phyloP scores from a whole-genome alignment of 1,140 invertebrate genomes.

The Drosophila murphyi region DNA sequence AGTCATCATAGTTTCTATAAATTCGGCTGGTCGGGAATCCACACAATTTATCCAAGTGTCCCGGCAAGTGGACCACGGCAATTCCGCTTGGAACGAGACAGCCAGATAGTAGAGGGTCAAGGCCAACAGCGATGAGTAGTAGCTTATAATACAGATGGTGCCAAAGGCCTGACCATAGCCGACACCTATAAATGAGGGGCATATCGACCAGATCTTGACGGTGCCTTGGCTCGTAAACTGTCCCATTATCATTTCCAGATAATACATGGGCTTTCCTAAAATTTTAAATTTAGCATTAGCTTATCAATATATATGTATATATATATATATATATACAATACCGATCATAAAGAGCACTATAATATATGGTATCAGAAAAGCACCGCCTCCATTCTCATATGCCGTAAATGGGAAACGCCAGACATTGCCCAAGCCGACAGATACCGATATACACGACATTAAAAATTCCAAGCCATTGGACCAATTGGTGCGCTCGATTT shows the following conservation, averaged over 20 bases:
- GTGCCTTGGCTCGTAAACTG: constrained; percentile 89
- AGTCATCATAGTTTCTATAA: not conserved
- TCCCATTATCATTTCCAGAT: constrained; percentile 91
- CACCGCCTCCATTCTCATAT: constrained; percentile 90
- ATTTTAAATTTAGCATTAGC: not conserved
- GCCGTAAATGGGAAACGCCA: constrained; percentile 92
- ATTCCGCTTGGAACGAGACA: constrained; percentile 87
- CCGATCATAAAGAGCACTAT: constrained; percentile 93
- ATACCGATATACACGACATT: constrained; percentile 95
- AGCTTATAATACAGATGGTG: constrained; percentile 89
- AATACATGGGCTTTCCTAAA: constrained; percentile 90
- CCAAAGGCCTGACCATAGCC: constrained; percentile 90
- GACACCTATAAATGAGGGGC: constrained; percentile 87
- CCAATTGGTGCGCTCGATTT: constrained; percentile 89
- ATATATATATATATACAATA: constrained; percentile 53
- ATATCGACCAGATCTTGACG: constrained; percentile 86
- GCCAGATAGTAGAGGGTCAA: constrained; percentile 89
- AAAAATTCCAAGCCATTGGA: constrained; percentile 93
- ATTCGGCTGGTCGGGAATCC: constrained; percentile 49
- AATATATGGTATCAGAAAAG: constrained; percentile 93
- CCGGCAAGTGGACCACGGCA: constrained; percentile 89
- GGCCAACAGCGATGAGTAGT: constrained; percentile 90
- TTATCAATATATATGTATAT: not conserved
- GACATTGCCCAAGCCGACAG: constrained; percentile 91
- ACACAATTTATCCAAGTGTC: constrained; percentile 86